Conservation (phyloP, 2,888 invertebrate genomes). For the Cephus rjabovi region DNA sequence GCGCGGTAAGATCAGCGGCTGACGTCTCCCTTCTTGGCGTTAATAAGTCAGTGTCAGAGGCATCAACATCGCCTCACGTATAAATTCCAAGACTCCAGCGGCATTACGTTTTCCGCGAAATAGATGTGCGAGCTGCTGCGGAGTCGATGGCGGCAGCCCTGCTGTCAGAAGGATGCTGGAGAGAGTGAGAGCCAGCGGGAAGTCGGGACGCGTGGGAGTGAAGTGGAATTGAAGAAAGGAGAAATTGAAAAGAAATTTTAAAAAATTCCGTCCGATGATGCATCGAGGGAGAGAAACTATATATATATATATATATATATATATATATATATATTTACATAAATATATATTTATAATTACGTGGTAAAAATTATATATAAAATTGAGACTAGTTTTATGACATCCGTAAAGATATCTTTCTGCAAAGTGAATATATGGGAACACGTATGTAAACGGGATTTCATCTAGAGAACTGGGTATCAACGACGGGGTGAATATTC, state of each 20-base stretch:
- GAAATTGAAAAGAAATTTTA: not conserved
- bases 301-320: too few relatives aligned
- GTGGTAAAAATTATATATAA: not conserved
- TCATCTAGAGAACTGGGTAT: not conserved
- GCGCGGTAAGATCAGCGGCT: not conserved
- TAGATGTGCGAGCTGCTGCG: not conserved
- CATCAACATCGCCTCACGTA: constrained; percentile 27
- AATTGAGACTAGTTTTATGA: not conserved
- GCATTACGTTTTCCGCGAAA: not conserved
- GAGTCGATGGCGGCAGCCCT: not conserved
- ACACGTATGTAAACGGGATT: not conserved
- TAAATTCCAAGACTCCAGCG: constrained; percentile 24
- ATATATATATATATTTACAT: too few relatives aligned
- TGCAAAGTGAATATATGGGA: not conserved
- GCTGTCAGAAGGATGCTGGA: not conserved
- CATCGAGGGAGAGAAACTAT: not conserved
- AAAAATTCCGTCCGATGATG: not conserved
- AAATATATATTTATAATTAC: not conserved
- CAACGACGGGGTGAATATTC: not conserved
- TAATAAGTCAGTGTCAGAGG: constrained; percentile 42
- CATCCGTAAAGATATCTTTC: not conserved
- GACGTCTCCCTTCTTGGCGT: constrained; percentile 17
- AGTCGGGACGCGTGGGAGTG: not conserved
- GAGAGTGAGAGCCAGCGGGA: not conserved
- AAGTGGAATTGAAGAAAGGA: not conserved